Conservation (phyloP, 2,888 invertebrate genomes). For the Pycnomerus fuliginosus region DNA sequence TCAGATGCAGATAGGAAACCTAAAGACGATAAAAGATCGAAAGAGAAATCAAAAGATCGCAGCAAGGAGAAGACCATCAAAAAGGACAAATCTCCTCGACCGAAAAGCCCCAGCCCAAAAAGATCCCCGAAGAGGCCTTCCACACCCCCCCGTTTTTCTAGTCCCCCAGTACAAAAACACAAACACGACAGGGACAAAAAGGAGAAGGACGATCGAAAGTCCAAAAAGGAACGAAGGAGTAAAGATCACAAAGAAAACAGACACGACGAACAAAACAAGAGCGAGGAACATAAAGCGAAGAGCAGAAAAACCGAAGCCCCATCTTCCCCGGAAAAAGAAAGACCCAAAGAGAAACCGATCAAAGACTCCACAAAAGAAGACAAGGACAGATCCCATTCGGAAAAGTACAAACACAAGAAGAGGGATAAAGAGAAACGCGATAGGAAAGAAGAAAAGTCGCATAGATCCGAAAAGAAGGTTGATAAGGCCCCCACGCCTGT, state of each 20-base stretch:
- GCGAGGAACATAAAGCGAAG: conserved; percentile 25
- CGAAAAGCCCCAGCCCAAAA: conserved; percentile 46
- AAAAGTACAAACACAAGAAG: conserved; percentile 58
- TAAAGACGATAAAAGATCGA: conserved; percentile 55
- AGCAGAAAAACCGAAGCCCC: conserved; percentile 10
- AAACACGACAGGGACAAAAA: conserved; percentile 45
- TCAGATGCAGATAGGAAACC: conserved; percentile 54
- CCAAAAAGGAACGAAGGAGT: conserved; percentile 63
- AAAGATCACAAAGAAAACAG: conserved; percentile 58
- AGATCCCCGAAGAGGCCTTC: conserved; percentile 49
- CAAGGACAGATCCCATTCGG: conserved; percentile 50
- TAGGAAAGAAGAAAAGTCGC: conserved; percentile 44
- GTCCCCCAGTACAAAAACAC: conserved; percentile 31
- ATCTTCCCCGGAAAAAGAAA: conserved; percentile 46
- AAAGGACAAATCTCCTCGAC: conserved; percentile 51
- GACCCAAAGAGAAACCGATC: conserved; percentile 9
- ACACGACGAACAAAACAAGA: conserved; percentile 39
- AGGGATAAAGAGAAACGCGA: conserved; percentile 56
- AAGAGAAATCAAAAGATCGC: conserved; percentile 57
- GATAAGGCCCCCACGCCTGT: conserved; percentile 12
- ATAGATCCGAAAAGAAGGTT: conserved; percentile 28
- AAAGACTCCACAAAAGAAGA: conserved; percentile 30
- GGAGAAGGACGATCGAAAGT: conserved; percentile 54
- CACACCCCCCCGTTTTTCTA: conserved; percentile 35
- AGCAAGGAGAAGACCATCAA: conserved; percentile 56